Conservation (phyloP, 2,113 vertebrate species). For the Scomber scombrus region DNA sequence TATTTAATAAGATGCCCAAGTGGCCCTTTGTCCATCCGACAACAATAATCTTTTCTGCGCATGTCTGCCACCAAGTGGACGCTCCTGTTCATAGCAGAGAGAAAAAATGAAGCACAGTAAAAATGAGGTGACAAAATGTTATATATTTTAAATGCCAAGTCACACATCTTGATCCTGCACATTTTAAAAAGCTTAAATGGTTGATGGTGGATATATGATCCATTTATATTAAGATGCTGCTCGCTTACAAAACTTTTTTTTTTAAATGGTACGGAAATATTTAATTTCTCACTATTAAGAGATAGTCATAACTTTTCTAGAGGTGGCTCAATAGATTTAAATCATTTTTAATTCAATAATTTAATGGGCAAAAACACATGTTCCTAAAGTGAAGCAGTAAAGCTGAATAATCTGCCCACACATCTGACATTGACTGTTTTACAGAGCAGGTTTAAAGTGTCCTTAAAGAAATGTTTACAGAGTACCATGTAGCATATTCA, state of each 20-base stretch:
- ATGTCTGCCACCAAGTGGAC: constrained; percentile 58
- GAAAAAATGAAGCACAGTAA: neutral
- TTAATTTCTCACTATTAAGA: too few species aligned
- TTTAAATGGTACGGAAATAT: too few species aligned
- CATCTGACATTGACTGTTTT: neutral
- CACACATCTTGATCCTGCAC: too few species aligned
- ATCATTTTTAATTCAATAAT: neutral
- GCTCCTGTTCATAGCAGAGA: neutral
- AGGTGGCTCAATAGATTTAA: neutral
- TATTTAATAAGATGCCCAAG: too few species aligned
- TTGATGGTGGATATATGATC: too few species aligned
- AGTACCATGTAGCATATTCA: neutral
- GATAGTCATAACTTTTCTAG: too few species aligned
- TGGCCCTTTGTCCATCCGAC: neutral
- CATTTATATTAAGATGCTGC: too few species aligned
- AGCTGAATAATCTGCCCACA: neutral
- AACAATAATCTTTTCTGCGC: neutral
- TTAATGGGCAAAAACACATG: neutral
- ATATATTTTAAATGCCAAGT: too few species aligned
- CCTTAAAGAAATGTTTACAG: neutral
- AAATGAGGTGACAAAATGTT: neutral
- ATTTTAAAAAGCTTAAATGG: too few species aligned
- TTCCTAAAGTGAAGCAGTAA: neutral
- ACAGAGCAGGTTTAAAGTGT: neutral
- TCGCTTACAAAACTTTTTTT: too few species aligned